Evolutionary conservation across 2,888 invertebrate species (phyloP).

Genomic region (Melanophora roralis): DNA sequence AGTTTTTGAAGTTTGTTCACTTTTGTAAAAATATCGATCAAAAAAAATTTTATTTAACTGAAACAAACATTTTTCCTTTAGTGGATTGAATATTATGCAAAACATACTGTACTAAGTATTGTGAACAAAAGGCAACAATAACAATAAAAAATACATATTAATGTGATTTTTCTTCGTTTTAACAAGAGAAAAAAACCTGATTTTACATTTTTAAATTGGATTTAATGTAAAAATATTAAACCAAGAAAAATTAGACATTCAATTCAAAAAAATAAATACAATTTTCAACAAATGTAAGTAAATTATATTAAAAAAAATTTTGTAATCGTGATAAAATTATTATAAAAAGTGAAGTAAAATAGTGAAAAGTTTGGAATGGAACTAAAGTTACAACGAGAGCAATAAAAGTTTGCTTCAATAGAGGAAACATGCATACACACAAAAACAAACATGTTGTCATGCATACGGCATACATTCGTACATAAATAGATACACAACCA

Average conservation of each 20-base stretch:
- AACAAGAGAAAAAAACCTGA: slow-evolving; percentile 38
- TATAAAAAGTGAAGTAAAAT: background rate
- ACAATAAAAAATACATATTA: slow-evolving; percentile 20
- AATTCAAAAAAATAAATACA: slow-evolving; percentile 20
- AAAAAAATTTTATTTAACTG: slow-evolving; percentile 14
- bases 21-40: slow-evolving; percentile 7
- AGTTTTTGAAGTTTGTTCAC: slow-evolving; percentile 15
- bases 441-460: slow-evolving; percentile 37
- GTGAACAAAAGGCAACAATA: slow-evolving; percentile 45
- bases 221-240: background rate
- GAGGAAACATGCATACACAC: slow-evolving; percentile 56
- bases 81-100: slow-evolving; percentile 51
- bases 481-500: background rate
- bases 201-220: slow-evolving; percentile 40
- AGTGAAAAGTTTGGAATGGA: slow-evolving; percentile 37
- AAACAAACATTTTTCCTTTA: slow-evolving; percentile 17
- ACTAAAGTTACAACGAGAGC: slow-evolving; percentile 49
- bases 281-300: slow-evolving; percentile 31
- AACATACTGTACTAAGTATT: slow-evolving; percentile 59
- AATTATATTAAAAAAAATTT: slow-evolving; percentile 29
- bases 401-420: slow-evolving; percentile 54
- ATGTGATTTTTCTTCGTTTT: slow-evolving; percentile 34
- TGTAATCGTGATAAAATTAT: background rate
- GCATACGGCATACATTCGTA: slow-evolving; percentile 16
- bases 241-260: background rate